Base-by-base conservation (phyloP, 2,888 invertebrate species). In the Orchestes rusci region DNA sequence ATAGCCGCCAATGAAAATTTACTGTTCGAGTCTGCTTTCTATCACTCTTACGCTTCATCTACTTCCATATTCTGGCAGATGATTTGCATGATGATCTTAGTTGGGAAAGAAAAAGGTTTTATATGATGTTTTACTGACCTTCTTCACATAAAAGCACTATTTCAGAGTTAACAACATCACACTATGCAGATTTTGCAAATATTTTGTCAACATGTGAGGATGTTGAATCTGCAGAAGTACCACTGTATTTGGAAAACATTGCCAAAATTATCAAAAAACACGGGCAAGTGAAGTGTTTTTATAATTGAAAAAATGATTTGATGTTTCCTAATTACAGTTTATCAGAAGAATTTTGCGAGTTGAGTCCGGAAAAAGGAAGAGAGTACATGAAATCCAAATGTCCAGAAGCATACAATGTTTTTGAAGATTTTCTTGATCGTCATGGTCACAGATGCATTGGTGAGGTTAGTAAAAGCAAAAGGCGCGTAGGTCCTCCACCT, bases 211-310 rank as follows among this genome's bases (percentile, higher is more conserved):
- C 81, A 0, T 82, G 82, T 54, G 66, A 67, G 1, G 76, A 81
- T 50, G 82, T 85, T 0, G 71, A 84, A 38, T 87, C 88, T 13
- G 86, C 83, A 0, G 84, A 87, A 60, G 79, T 90, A 55, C 80
- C 61, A 38, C 56, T 56, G 16, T 53, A 54, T 38, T 50, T 68
- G 13, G 60, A 66, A 52, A 48, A 56, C 36, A 64, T 68, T 8
- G 59, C 64, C 0, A 48, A 42, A 16, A 51, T 51, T 2, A 59
- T 68, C 20, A 53, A 54, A 13, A 53, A 58, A 5, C 48, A 53
- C 17, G 72, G 70, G 15, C 43, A 40, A 12, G 38, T 35, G 7
- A 5, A 23, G 23, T 23, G 23, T 10, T 7, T 7, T 23, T 10
- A 23, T 10, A 5, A 5, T 23, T 23, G 7, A 35, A 8, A 10